phyloP scores from a whole-genome alignment of 1,140 invertebrate genomes.

The Aphelinus atriplicis region DNA sequence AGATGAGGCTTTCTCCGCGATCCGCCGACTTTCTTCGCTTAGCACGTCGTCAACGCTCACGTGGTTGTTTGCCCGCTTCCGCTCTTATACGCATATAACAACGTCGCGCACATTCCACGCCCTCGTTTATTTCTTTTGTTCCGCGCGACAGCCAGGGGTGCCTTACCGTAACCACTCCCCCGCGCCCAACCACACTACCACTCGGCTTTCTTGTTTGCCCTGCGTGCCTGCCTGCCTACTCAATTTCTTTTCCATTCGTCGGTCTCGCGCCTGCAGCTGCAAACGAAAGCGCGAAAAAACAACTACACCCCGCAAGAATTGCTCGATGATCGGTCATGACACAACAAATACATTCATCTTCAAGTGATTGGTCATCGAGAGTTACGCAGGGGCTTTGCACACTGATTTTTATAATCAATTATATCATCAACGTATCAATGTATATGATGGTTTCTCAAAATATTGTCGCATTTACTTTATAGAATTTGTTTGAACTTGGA shows the following conservation, averaged over 20 bases:
- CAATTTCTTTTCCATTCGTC: background rate
- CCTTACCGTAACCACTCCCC: slow-evolving; percentile 7
- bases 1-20: too few relatives aligned
- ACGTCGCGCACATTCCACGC: slow-evolving; percentile 61
- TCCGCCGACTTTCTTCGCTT: slow-evolving; percentile 40
- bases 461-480: too few relatives aligned
- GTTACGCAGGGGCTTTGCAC: too few relatives aligned
- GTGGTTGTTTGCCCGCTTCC: slow-evolving; percentile 51
- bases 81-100: slow-evolving; percentile 54
- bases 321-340: too few relatives aligned
- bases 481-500: too few relatives aligned
- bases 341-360: too few relatives aligned
- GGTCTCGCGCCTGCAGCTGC: background rate
- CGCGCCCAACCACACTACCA: background rate
- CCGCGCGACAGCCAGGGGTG: slow-evolving; percentile 59
- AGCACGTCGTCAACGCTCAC: slow-evolving; percentile 43
- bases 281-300: too few relatives aligned
- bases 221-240: background rate
- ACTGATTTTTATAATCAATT: too few relatives aligned
- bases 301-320: too few relatives aligned
- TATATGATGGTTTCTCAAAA: too few relatives aligned
- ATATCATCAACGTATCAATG: too few relatives aligned
- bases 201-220: background rate
- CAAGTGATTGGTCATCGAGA: too few relatives aligned
- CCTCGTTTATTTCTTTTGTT: slow-evolving; percentile 66